These are phyloP conservation scores for Anguilla marmorata DNA, from an alignment of 2,797 vertebrate species.

Conservation along the genomic window DNA sequence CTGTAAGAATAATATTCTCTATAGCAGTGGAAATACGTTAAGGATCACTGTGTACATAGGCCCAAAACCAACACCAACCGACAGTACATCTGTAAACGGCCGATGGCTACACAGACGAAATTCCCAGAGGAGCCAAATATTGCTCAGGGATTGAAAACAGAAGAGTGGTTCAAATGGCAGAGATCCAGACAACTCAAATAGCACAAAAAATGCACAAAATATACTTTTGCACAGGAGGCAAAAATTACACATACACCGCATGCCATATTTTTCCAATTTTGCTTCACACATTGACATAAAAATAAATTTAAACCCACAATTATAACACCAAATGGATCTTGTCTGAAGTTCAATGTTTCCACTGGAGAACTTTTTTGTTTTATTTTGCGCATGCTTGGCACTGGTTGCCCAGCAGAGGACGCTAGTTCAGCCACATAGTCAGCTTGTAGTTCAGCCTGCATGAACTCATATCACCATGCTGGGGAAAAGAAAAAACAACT, in stretches of 20 bases:
- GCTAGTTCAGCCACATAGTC: background rate
- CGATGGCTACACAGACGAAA: slow-evolving; percentile 48
- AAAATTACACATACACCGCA: background rate
- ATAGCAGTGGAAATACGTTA: slow-evolving; percentile 53
- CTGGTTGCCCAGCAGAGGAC: background rate
- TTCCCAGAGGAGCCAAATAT: slow-evolving; percentile 46
- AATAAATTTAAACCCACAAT: background rate
- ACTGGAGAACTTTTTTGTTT: background rate
- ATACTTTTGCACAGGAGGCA: background rate
- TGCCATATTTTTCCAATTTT: background rate
- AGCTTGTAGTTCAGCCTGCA: background rate
- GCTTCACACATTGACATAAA: background rate
- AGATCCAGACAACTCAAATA: slow-evolving; percentile 34
- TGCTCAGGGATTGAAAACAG: slow-evolving; percentile 45
- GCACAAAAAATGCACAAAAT: slow-evolving; percentile 19
- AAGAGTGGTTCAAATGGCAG: slow-evolving; percentile 41
- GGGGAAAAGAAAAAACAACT: background rate
- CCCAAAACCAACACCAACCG: slow-evolving; percentile 38
- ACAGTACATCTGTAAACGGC: slow-evolving; percentile 54
- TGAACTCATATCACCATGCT: background rate
- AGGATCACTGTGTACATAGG: slow-evolving; percentile 37
- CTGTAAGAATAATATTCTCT: slow-evolving; percentile 60
- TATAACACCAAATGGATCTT: slow-evolving; percentile 8
- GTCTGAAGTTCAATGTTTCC: background rate
- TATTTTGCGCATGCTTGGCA: background rate